These are phyloP conservation scores for Champsocephalus esox DNA, from an alignment of 2,797 vertebrate species.

Conservation along the genomic window DNA sequence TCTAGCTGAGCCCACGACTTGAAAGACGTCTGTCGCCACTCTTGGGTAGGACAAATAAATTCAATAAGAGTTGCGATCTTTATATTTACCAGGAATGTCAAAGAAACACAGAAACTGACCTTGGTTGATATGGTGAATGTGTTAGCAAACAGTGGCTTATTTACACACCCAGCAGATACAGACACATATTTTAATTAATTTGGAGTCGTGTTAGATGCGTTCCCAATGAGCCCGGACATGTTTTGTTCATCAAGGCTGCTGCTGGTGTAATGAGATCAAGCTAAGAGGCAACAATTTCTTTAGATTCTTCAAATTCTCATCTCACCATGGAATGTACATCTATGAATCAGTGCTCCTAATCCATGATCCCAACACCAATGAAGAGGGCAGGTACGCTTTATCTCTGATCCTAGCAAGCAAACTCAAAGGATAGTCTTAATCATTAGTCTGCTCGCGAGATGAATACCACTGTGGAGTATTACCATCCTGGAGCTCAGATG, in stretches of 20 bases:
- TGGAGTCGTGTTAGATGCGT: background rate
- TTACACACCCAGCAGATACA: background rate
- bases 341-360: constrained; percentile 41
- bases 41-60: background rate
- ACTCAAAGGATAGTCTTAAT: constrained; percentile 63
- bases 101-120: background rate
- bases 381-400: constrained; percentile 33
- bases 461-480: constrained; percentile 60
- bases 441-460: constrained; percentile 62
- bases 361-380: constrained; percentile 44
- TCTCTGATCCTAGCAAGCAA: constrained; percentile 53
- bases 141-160: background rate
- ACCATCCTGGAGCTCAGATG: constrained; percentile 58
- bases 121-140: background rate
- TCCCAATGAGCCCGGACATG: too few relatives aligned
- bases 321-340: constrained; percentile 36
- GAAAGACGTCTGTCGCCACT: constrained; percentile 8
- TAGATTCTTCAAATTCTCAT: constrained; percentile 31
- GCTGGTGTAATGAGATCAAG: background rate
- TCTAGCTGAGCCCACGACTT: constrained; percentile 21
- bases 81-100: background rate
- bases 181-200: background rate
- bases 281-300: constrained; percentile 19
- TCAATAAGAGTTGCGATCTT: background rate
- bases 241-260: background rate